A percentile compares a stretch with the other conserved stretches of the same genome.
Conservation (phyloP, 1,140 invertebrate genomes). For the Heterodera schachtii region DNA sequence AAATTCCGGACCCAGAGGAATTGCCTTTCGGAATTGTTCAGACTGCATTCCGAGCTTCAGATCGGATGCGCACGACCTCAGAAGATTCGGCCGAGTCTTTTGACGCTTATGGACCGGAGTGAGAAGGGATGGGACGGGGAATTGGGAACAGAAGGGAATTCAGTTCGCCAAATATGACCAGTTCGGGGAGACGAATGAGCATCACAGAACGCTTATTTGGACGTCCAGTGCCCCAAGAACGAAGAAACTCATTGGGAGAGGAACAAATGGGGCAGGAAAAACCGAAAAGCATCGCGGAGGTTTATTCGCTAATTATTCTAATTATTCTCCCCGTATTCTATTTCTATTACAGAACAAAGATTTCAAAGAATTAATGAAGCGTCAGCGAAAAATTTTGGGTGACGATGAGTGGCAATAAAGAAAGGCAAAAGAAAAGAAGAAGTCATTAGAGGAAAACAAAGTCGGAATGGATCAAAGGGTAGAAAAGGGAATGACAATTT, state of each 20-base stretch:
- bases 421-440: background rate
- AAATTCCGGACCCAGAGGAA: conserved; percentile 15
- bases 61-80: conserved; percentile 23
- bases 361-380: conserved; percentile 30
- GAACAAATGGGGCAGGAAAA: conserved; percentile 12
- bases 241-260: background rate
- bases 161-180: background rate
- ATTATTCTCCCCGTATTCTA: background rate
- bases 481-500: background rate
- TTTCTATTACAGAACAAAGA: conserved; percentile 2
- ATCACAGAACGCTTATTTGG: conserved; percentile 31
- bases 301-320: background rate
- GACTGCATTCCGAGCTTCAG: conserved; percentile 15
- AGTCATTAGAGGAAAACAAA: background rate
- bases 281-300: conserved; percentile 6
- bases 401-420: conserved; percentile 28
- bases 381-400: conserved; percentile 24
- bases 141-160: background rate
- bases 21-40: conserved; percentile 1
- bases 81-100: conserved; percentile 28
- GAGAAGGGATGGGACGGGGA: background rate
- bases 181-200: conserved; percentile 17
- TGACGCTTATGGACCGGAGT: conserved; percentile 20
- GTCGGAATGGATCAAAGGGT: background rate
- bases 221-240: conserved; percentile 18